Conservation (phyloP, 2,888 invertebrate species). For the Meghimatium bilineatum region DNA sequence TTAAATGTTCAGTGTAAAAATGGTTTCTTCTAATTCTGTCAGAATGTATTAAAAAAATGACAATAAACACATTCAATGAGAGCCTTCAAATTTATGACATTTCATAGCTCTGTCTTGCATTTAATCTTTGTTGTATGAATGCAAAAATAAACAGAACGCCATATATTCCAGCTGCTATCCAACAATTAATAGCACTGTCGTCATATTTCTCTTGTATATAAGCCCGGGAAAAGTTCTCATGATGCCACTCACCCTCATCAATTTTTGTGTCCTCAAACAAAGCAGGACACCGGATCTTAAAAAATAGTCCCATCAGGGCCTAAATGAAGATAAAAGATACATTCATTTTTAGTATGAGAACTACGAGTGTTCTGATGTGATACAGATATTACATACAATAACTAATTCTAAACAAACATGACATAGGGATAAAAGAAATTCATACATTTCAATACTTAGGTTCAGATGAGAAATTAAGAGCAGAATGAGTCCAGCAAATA, state of each 20-base stretch:
- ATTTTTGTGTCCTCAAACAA: constrained; percentile 91
- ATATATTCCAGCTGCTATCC: constrained; percentile 95
- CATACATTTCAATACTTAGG: too few relatives aligned
- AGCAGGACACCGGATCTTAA: constrained; percentile 90
- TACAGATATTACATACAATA: too few relatives aligned
- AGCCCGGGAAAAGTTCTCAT: constrained; percentile 53
- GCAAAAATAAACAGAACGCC: constrained; percentile 90
- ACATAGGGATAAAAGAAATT: too few relatives aligned
- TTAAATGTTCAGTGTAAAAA: background rate
- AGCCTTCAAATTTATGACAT: constrained; percentile 1
- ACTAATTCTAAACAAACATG: too few relatives aligned
- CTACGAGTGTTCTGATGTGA: too few relatives aligned
- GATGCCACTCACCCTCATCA: constrained; percentile 73
- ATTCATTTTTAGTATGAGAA: too few relatives aligned
- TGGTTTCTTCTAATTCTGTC: background rate
- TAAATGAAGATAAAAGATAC: constrained; percentile 48
- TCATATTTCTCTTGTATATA: constrained; percentile 78
- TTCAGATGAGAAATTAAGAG: too few relatives aligned
- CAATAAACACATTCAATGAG: background rate
- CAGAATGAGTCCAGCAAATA: too few relatives aligned
- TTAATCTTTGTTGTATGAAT: constrained; percentile 92
- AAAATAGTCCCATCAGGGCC: constrained; percentile 91
- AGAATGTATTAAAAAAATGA: background rate
- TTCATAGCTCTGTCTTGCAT: constrained; percentile 79
- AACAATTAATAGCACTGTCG: constrained; percentile 92